Percentiles rank a stretch among this genome's conserved stretches.
These are phyloP conservation scores for Misgurnus anguillicaudatus DNA, from an alignment of 2,113 vertebrate genomes.

Conservation along the genomic window DNA sequence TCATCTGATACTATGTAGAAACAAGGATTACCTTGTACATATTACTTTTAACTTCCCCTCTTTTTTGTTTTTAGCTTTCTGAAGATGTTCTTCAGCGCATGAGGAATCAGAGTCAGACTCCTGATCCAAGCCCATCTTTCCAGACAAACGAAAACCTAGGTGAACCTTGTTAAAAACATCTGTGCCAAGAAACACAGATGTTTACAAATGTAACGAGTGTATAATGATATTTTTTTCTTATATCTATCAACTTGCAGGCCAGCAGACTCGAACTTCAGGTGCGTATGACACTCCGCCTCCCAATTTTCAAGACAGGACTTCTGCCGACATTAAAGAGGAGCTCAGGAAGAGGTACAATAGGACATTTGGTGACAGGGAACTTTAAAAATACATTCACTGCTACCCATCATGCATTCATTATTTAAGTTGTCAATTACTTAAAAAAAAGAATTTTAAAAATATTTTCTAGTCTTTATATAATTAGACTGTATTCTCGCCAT, in stretches of 20 bases:
- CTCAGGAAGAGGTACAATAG: constrained; percentile 78
- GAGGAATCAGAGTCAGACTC: constrained; percentile 62
- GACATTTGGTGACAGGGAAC: neutral
- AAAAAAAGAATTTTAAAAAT: neutral
- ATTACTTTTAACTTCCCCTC: neutral
- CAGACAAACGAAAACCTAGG: constrained; percentile 58
- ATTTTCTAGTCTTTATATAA: neutral
- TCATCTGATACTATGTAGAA: too few relatives aligned
- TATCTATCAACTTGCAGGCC: neutral
- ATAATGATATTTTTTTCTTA: neutral
- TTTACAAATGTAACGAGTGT: too few relatives aligned
- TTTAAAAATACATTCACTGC: neutral
- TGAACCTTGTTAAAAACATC: neutral
- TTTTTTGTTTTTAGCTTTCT: constrained; percentile 62
- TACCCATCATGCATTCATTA: too few relatives aligned
- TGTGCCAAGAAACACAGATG: too few relatives aligned
- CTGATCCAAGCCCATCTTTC: constrained; percentile 40
- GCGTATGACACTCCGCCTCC: constrained; percentile 38
- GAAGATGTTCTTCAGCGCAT: constrained; percentile 76
- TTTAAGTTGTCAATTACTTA: too few relatives aligned
- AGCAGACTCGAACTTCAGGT: constrained; percentile 30
- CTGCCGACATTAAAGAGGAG: constrained; percentile 71
- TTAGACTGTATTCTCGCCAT: too few relatives aligned
- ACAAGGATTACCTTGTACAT: too few relatives aligned
- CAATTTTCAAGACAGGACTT: constrained; percentile 47